phyloP scores from a whole-genome alignment of 2,888 invertebrate species.

The Eumacrocentrus americanus region DNA sequence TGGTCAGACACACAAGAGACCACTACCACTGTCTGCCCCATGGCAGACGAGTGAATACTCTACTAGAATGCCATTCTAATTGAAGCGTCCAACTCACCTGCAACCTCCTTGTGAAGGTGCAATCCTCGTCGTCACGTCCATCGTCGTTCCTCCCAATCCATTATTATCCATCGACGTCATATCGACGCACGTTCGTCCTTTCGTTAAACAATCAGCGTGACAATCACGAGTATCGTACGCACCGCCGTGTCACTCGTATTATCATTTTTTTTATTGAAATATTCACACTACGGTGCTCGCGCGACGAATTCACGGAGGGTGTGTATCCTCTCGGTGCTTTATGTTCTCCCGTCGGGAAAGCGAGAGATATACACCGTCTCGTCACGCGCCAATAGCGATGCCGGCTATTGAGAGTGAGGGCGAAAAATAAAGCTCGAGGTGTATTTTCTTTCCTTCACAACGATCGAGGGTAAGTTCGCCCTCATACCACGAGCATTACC shows the following conservation, averaged over 20 bases:
- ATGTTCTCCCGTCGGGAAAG: not conserved
- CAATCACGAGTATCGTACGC: slow-evolving; percentile 16
- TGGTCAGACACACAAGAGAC: not conserved
- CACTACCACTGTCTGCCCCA: not conserved
- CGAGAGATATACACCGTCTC: slow-evolving; percentile 2
- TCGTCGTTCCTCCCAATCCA: slow-evolving; percentile 21
- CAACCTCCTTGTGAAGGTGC: not conserved
- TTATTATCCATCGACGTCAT: slow-evolving; percentile 25
- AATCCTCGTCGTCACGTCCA: slow-evolving; percentile 19
- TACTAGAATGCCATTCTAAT: not conserved
- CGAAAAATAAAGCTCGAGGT: slow-evolving; percentile 6
- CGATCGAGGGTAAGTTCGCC: slow-evolving; percentile 23
- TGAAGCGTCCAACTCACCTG: slow-evolving; percentile 16
- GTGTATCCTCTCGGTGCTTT: not conserved
- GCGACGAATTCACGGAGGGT: not conserved
- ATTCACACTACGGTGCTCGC: not conserved
- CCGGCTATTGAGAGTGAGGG: slow-evolving; percentile 10
- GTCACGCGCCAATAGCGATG: slow-evolving; percentile 21
- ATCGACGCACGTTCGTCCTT: slow-evolving; percentile 15
- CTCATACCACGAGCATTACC: slow-evolving; percentile 16
- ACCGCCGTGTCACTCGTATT: slow-evolving; percentile 10
- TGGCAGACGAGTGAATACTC: not conserved
- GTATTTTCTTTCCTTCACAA: slow-evolving; percentile 22
- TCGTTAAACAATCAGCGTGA: slow-evolving; percentile 5
- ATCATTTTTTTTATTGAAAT: slow-evolving; percentile 21